Evolutionary conservation across 1,140 invertebrate genomes (phyloP).

Genomic region (Ericerus pela): DNA sequence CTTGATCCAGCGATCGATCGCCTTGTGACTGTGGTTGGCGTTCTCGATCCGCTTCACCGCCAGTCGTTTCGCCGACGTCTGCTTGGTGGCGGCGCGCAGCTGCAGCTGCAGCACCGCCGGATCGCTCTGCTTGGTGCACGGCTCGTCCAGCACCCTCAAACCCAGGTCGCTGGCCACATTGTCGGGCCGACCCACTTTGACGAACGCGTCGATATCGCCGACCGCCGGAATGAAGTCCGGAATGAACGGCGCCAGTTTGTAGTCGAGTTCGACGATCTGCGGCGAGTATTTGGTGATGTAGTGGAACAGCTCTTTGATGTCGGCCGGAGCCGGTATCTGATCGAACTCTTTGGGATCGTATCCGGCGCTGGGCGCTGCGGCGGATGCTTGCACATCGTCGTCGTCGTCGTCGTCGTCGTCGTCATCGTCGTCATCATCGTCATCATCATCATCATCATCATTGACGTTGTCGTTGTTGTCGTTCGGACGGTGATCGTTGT

Average conservation of each 20-base stretch:
- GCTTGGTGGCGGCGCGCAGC: conserved; percentile 67
- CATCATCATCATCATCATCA: neutral
- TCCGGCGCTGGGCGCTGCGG: neutral
- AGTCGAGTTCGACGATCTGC: conserved; percentile 76
- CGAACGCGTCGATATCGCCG: conserved; percentile 94
- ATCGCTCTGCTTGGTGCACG: conserved; percentile 85
- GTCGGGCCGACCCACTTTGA: conserved; percentile 79
- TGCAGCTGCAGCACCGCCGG: conserved; percentile 86
- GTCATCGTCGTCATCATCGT: neutral
- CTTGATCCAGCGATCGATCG: conserved; percentile 86
- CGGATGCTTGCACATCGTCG: neutral
- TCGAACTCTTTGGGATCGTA: conserved; percentile 50
- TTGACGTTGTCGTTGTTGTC: neutral
- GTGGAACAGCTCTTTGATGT: conserved; percentile 84
- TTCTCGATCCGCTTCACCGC: conserved; percentile 72
- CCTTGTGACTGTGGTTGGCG: conserved; percentile 70
- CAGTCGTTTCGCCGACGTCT: conserved; percentile 36
- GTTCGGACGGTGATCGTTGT: neutral
- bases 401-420: neutral
- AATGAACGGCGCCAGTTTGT: conserved; percentile 84
- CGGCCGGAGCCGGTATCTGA: conserved; percentile 59
- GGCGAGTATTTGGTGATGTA: conserved; percentile 88
- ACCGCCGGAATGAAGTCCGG: conserved; percentile 95
- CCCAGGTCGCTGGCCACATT: conserved; percentile 55
- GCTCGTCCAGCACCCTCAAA: conserved; percentile 82